Evolutionary conservation across 2,888 invertebrate species (phyloP).

Genomic region (Bhutanitis thaidina): DNA sequence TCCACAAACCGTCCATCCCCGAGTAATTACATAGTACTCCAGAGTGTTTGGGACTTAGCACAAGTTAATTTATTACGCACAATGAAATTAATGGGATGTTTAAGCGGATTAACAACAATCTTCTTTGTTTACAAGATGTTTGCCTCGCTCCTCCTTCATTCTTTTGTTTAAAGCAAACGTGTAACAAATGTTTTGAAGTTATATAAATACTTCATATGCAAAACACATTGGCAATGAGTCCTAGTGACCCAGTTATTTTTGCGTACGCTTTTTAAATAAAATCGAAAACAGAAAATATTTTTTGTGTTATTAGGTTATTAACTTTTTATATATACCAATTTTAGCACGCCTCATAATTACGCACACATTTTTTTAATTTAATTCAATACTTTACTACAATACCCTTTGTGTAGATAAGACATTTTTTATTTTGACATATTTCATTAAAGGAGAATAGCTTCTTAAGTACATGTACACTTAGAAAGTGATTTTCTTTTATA

Average conservation of each 20-base stretch:
- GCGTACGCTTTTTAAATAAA: conserved; percentile 4
- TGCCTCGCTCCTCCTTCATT: neutral
- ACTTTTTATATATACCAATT: too few species aligned
- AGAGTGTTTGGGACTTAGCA: conserved; percentile 9
- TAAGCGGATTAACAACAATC: conserved; percentile 1
- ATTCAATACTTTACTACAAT: too few species aligned
- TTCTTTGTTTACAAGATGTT: conserved; percentile 9
- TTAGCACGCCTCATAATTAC: too few species aligned
- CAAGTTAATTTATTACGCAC: conserved; percentile 3
- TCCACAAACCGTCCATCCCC: conserved; percentile 1
- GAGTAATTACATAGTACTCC: conserved; percentile 1
- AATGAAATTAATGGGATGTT: neutral
- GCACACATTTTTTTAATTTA: too few species aligned
- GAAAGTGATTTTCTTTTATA: too few species aligned
- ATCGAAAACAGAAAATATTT: neutral
- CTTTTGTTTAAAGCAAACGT: conserved; percentile 7
- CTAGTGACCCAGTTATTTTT: conserved; percentile 14
- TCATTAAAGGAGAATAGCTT: too few species aligned
- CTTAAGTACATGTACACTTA: too few species aligned
- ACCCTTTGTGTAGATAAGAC: too few species aligned
- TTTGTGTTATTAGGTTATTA: neutral
- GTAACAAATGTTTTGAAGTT: conserved; percentile 4
- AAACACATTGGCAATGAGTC: conserved; percentile 8
- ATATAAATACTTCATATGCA: conserved; percentile 13
- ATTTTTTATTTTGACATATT: too few species aligned